Conservation (phyloP, 2,113 vertebrate genomes). For the Elanoides forficatus region DNA sequence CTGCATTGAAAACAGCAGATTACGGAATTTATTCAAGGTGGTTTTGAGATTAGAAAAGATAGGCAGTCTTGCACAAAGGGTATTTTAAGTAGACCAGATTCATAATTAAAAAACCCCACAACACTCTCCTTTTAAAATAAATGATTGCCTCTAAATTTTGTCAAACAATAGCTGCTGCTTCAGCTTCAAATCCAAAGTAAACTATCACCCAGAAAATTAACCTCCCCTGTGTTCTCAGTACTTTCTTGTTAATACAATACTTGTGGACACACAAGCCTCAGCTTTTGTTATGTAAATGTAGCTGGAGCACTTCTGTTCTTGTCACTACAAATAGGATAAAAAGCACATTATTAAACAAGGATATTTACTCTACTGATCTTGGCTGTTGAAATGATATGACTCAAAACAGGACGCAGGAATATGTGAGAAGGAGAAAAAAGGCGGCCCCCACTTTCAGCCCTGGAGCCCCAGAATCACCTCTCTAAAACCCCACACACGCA, state of each 20-base stretch:
- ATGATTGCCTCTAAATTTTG: not conserved
- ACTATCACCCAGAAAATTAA: not conserved
- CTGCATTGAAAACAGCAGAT: not conserved
- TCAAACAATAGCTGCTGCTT: not conserved
- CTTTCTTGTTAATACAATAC: not conserved
- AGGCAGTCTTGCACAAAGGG: not conserved
- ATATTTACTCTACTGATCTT: not conserved
- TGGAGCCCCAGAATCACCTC: not conserved
- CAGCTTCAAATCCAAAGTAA: not conserved
- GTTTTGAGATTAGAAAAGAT: not conserved
- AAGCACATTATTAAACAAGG: not conserved
- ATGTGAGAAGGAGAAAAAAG: not conserved
- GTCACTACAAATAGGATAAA: not conserved
- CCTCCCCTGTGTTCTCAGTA: not conserved
- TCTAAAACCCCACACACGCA: not conserved
- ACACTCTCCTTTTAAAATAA: not conserved
- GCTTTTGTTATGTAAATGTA: not conserved
- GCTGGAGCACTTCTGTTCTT: not conserved
- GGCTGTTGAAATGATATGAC: not conserved
- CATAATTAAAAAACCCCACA: not conserved
- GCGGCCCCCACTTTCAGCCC: not conserved
- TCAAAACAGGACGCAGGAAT: not conserved
- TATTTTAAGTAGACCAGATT: not conserved
- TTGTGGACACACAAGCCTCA: not conserved
- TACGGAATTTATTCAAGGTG: not conserved